Evolutionary conservation across 1,140 invertebrate genomes (phyloP).

Genomic region (Armadillidium nasatum): DNA sequence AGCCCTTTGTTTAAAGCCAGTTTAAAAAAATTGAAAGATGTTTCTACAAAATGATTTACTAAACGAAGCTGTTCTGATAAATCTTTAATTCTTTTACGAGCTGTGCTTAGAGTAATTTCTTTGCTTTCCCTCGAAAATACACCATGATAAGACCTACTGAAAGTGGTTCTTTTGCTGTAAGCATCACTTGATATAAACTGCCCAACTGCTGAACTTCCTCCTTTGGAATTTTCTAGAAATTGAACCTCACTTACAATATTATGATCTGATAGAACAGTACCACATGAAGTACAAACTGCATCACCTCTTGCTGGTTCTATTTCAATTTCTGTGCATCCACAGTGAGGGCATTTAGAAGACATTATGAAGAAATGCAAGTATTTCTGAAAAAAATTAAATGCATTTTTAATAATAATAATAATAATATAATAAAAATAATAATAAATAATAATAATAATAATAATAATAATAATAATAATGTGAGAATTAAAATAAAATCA

Average conservation of each 20-base stretch:
- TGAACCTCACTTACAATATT: slow-evolving; percentile 94
- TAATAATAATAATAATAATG: no score
- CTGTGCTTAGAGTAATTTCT: slow-evolving; percentile 82
- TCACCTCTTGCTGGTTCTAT: slow-evolving; percentile 86
- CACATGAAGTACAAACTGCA: slow-evolving; percentile 93
- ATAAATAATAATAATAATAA: no score
- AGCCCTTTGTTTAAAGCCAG: slow-evolving; percentile 77
- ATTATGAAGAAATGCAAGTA: slow-evolving; percentile 2
- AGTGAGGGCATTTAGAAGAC: slow-evolving; percentile 66
- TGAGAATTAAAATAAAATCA: no score
- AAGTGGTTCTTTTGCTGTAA: slow-evolving; percentile 63
- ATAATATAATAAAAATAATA: no score
- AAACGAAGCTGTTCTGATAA: slow-evolving; percentile 73
- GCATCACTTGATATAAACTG: slow-evolving; percentile 88
- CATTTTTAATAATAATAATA: no score
- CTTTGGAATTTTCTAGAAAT: slow-evolving; percentile 88
- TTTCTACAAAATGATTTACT: slow-evolving; percentile 86
- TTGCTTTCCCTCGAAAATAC: slow-evolving; percentile 79
- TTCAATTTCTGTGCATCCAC: slow-evolving; percentile 91
- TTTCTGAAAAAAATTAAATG: no score
- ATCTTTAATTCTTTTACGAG: slow-evolving; percentile 71
- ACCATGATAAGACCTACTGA: slow-evolving; percentile 65
- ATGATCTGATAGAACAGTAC: slow-evolving; percentile 89
- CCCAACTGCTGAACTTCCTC: slow-evolving; percentile 78
- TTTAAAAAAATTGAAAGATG: slow-evolving; percentile 93